Percentiles rank a stretch among this genome's conserved stretches.
Conservation (phyloP, 2,888 invertebrate species). For the Cataglyphis altisquamis region DNA sequence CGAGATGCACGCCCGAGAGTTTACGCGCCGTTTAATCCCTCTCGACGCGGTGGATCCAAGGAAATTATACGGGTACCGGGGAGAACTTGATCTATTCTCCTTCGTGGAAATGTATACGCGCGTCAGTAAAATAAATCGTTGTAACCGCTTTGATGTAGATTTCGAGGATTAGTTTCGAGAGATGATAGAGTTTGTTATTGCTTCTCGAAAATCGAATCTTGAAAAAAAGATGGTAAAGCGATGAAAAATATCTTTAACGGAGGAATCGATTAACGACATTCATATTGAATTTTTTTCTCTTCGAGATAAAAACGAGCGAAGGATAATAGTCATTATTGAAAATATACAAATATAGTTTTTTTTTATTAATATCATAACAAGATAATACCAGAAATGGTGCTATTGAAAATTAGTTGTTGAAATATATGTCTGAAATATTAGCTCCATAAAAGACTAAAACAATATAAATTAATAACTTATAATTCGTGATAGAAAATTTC, state of each 20-base stretch:
- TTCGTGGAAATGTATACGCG: not conserved
- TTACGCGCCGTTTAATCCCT: not conserved
- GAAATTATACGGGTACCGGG: not conserved
- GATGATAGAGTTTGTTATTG: not conserved
- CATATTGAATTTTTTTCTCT: not conserved
- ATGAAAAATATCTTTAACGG: not conserved
- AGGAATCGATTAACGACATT: not conserved
- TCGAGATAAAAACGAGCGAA: not conserved
- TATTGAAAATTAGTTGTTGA: not conserved
- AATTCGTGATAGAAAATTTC: not conserved
- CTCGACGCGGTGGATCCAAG: not conserved
- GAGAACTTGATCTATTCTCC: not conserved
- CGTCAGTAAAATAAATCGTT: not conserved
- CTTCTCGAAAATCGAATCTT: not conserved
- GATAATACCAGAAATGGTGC: not conserved
- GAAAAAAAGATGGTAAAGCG: not conserved
- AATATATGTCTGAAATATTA: not conserved
- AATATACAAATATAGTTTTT: not conserved
- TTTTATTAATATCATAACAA: not conserved
- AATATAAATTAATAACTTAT: not conserved
- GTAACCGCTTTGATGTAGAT: not conserved
- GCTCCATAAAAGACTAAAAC: not conserved
- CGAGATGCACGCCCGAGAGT: not conserved
- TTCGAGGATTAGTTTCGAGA: constrained; percentile 4
- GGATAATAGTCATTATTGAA: not conserved